Evolutionary conservation across 1,140 invertebrate species (phyloP), one percentile per base, ranked within the genome.

Genomic region (Trachelipus rathkii): DNA sequence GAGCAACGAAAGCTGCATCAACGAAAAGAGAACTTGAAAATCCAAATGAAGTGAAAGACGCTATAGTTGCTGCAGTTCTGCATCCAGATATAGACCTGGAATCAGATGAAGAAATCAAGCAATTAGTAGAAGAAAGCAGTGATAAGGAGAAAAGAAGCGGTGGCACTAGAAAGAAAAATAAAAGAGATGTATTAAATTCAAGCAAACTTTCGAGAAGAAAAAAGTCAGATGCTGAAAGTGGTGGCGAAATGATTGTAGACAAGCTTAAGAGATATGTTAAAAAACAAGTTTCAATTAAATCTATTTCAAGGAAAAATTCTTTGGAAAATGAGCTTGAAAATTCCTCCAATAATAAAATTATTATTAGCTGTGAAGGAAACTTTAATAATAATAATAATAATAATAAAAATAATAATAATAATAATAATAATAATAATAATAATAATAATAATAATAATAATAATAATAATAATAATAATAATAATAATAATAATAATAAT

Each of bases 61-160:
- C 77, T 13, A 81, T 81, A 15, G 73, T 77, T 44, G 79, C 79
- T 15, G 79, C 79, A 33, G 75, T 78, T 19, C 43, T 81, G 10
- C 79, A 78, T 69, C 79, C 79, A 6, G 79, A 78, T 68, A 74
- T 81, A 74, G 79, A 81, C 72, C 78, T 81, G 13, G 79, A 81
- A 24, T 81, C 79, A 10, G 79, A 81, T 43, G 79, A 81, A 24
- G 79, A 81, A 46, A 81, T 81, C 45, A 76, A 81, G 23, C 75
- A 81, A 46, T 74, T 81, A 19, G 72, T 81, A 24, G 67, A 78
- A 33, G 77, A 73, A 13, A 53, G 67, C 44, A 75, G 73, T 60
- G 69, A 44, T 15, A 72, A 77, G 21, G 72, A 74, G 19, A 74
- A 44, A 10, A 77, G 71, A 44, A n/a, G 66, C 0, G 21, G 33